Percentiles rank a stretch among this genome's conserved stretches.
Conservation (phyloP, 2,888 invertebrate genomes). For the Arctia plantaginis region DNA sequence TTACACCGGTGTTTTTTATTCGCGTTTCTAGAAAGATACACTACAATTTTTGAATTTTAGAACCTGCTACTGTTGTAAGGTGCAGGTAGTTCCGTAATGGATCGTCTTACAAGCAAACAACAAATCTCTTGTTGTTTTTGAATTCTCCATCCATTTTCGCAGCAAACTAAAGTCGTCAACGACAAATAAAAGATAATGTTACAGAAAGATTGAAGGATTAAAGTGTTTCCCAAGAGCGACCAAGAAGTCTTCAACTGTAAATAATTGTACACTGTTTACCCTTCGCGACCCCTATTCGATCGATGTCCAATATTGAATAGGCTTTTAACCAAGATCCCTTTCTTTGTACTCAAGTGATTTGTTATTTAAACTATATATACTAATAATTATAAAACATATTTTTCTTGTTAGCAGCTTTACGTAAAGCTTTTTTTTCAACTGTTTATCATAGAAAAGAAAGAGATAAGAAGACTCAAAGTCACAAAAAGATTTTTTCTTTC, state of each 20-base stretch:
- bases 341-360: neutral
- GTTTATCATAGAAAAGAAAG: too few relatives aligned
- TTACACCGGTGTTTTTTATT: neutral
- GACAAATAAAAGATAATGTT: neutral
- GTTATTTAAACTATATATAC: neutral
- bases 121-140: neutral
- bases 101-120: neutral
- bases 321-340: constrained; percentile 2
- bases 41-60: too few relatives aligned
- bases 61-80: neutral
- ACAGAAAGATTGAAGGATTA: constrained; percentile 5
- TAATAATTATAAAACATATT: too few relatives aligned
- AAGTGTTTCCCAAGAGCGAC: constrained; percentile 13
- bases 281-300: constrained; percentile 9
- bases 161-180: neutral
- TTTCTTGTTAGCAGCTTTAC: too few relatives aligned
- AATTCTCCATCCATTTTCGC: neutral
- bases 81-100: neutral
- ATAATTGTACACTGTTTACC: constrained; percentile 4
- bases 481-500: too few relatives aligned
- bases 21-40: neutral
- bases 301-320: constrained; percentile 2
- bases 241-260: constrained; percentile 17
- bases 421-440: too few relatives aligned
- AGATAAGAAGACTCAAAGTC: too few relatives aligned